phyloP scores from a whole-genome alignment of 2,113 vertebrate species.

The Phylloscopus trochilus region DNA sequence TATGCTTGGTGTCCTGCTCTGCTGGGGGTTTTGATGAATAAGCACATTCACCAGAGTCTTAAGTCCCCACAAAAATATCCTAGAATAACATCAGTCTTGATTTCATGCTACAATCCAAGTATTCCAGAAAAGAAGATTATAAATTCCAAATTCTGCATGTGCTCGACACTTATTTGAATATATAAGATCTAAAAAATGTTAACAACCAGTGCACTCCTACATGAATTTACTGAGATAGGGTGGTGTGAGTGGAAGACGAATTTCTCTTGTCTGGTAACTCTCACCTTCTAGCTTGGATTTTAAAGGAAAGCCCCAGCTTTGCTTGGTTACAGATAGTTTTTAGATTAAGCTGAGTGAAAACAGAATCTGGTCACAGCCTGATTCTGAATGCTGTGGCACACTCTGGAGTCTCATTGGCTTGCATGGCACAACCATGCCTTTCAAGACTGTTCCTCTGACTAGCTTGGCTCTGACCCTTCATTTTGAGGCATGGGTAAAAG shows the following conservation, averaged over 20 bases:
- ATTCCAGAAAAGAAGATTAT: background rate
- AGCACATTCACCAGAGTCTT: background rate
- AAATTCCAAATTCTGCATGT: background rate
- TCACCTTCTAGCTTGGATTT: background rate
- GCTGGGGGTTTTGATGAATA: background rate
- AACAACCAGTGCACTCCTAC: background rate
- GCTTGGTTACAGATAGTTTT: background rate
- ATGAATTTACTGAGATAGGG: background rate
- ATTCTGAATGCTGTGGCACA: background rate
- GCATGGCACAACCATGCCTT: background rate
- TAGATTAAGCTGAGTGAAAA: background rate
- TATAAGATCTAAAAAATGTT: background rate
- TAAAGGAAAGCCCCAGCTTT: background rate
- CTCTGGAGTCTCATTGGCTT: background rate
- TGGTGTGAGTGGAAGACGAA: background rate
- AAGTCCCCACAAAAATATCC: background rate
- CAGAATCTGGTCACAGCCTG: background rate
- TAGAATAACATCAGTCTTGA: background rate
- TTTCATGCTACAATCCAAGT: background rate
- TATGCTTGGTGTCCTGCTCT: background rate
- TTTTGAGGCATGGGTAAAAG: background rate
- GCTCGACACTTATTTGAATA: background rate
- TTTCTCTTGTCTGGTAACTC: background rate
- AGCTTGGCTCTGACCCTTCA: background rate
- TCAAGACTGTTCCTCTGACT: background rate